Evolutionary conservation across 2,113 vertebrate species (phyloP), one percentile per base, ranked within the genome.

Genomic region (Nettapus auritus): DNA sequence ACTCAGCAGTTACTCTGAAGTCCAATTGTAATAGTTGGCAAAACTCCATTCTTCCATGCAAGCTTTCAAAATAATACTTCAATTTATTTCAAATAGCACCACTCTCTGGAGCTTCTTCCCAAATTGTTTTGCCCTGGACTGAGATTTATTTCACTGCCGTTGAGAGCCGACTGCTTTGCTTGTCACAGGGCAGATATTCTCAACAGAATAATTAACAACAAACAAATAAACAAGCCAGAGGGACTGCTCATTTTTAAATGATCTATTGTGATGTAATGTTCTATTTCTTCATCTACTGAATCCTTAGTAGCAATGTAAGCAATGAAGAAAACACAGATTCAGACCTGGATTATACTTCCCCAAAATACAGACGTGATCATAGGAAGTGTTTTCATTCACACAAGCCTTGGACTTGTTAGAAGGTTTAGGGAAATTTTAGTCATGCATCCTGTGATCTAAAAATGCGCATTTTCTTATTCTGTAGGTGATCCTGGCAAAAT

Each of bases 1-100:
- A 92, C 88, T 97, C 94, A 96, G 92, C 96, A 97, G 92, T 95
- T 90, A 76, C 78, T 92, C 92, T 93, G 87, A 96, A 96, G 79
- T 94, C 87, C 84, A 94, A 22, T 84, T 96, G 89, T 87, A 94
- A 90, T 55, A 92, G 81, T 4, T 97, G 95, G 96, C 94, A 76
- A 85, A 95, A 87, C 55, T 79, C 90, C 19, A 4, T 59, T 93
- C 86, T 70, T 95, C 88, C 81, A 63, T 46, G 77, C 78, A 82
- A 93, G 74, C 57, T 89, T 89, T 93, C 88, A 93, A 89, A 96
- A 93, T 85, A 90, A 90, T 86, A 71, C 79, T 68, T 86, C 81
- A 38, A 38, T 86, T 48, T 94, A 69, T 93, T 96, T 96, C 92
- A 87, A 96, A 93, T 8, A 95, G 88, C 66, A 93, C n/a, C 93